Evolutionary conservation across 2,113 vertebrate genomes (phyloP).

Genomic region (Brachionichthys hirsutus): DNA sequence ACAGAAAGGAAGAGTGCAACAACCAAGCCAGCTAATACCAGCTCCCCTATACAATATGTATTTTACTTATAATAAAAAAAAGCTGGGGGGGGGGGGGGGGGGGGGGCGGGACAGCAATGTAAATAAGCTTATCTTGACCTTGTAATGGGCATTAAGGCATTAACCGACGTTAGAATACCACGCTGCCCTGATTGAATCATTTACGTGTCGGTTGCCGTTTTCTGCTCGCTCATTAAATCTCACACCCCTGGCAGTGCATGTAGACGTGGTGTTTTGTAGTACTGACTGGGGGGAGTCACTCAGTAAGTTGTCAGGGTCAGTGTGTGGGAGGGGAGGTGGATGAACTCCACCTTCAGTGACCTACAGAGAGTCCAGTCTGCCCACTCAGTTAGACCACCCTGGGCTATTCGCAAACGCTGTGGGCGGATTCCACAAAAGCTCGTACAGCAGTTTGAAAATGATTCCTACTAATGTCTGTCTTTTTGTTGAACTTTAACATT

Average conservation of each 20-base stretch:
- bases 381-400: slow-evolving; percentile 49
- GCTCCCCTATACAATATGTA: background rate
- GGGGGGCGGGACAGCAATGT: background rate
- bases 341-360: slow-evolving; percentile 52
- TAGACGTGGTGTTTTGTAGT: slow-evolving; percentile 37
- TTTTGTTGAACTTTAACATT: slow-evolving; percentile 33
- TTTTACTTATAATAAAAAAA: background rate
- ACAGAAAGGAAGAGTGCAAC: slow-evolving; percentile 47
- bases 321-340: slow-evolving; percentile 62
- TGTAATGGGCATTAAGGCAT: background rate
- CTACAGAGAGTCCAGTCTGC: slow-evolving; percentile 49
- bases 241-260: slow-evolving; percentile 25
- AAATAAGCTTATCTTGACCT: background rate
- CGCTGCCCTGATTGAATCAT: background rate
- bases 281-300: slow-evolving; percentile 40
- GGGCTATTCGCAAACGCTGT: slow-evolving; percentile 56
- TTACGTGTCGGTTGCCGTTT: slow-evolving; percentile 19
- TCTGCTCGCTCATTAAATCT: slow-evolving; percentile 46
- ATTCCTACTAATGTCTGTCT: slow-evolving; percentile 48
- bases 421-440: slow-evolving; percentile 60
- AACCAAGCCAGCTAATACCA: slow-evolving; percentile 3
- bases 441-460: slow-evolving; percentile 34
- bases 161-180: slow-evolving; percentile 3
- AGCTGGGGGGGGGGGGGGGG: too few species aligned
- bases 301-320: slow-evolving; percentile 53